Percentiles rank a stretch among this genome's conserved stretches.
Evolutionary conservation across 2,797 vertebrate genomes (phyloP).

Genomic region (Hippoglossus hippoglossus): DNA sequence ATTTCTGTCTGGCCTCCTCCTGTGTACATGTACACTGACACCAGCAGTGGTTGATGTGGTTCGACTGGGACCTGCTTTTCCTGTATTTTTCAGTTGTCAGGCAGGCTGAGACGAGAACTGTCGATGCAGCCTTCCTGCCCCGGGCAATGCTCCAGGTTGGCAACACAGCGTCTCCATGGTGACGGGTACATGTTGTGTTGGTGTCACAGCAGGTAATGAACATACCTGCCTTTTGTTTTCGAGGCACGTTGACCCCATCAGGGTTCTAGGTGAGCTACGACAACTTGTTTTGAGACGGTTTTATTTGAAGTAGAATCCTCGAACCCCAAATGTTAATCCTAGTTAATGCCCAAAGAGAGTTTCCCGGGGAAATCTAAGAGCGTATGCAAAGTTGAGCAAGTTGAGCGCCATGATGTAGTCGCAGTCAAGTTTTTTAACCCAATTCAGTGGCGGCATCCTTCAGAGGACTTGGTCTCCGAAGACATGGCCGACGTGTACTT

Average conservation of each 20-base stretch:
- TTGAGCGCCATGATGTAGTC: no score
- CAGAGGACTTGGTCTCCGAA: no score
- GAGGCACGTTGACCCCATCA: neutral
- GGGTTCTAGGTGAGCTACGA: neutral
- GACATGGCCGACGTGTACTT: no score
- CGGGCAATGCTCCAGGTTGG: neutral
- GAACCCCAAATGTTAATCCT: no score
- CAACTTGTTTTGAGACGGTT: no score
- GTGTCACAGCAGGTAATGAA: constrained; percentile 4
- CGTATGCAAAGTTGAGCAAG: no score
- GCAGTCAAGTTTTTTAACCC: no score
- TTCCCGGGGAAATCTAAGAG: no score
- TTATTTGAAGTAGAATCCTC: no score
- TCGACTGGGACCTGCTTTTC: neutral
- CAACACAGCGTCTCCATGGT: neutral
- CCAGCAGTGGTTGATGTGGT: neutral
- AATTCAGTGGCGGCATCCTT: no score
- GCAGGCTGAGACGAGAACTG: neutral
- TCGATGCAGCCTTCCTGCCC: neutral
- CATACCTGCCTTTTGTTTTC: neutral
- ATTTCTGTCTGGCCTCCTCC: neutral
- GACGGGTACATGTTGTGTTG: constrained; percentile 2
- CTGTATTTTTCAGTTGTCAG: neutral
- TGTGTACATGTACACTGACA: constrained; percentile 10
- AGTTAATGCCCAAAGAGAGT: no score